phyloP scores from a whole-genome alignment of 2,797 vertebrate genomes.

The Neopelma chrysocephalum region DNA sequence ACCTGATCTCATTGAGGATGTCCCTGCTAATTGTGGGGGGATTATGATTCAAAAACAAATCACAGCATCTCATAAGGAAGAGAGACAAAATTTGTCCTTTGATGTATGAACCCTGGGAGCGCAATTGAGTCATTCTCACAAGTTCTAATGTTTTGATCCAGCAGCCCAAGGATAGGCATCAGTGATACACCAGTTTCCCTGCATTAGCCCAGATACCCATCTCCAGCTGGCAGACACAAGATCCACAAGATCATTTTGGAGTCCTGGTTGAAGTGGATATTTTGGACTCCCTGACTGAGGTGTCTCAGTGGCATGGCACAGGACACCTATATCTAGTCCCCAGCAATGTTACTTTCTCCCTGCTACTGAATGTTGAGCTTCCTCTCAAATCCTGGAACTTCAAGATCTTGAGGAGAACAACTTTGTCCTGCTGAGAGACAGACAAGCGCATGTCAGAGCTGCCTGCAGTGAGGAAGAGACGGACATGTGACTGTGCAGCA shows the following conservation, averaged over 20 bases:
- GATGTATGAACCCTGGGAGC: neutral
- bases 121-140: rapidly evolving
- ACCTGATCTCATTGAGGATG: neutral
- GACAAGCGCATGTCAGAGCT: neutral
- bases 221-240: neutral
- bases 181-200: neutral
- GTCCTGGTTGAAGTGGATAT: neutral
- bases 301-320: neutral
- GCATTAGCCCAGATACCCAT: too few species aligned
- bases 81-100: neutral
- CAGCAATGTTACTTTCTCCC: neutral
- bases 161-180: neutral
- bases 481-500: rapidly evolving
- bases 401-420: neutral
- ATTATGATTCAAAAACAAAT: neutral
- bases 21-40: neutral
- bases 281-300: neutral
- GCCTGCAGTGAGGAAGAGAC: neutral
- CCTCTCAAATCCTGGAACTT: neutral
- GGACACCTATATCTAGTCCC: neutral
- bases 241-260: neutral
- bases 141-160: neutral
- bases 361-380: neutral
- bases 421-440: neutral
- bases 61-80: neutral